Evolutionary conservation across 2,888 invertebrate species (phyloP).

Genomic region (Onthophagus sagittarius): DNA sequence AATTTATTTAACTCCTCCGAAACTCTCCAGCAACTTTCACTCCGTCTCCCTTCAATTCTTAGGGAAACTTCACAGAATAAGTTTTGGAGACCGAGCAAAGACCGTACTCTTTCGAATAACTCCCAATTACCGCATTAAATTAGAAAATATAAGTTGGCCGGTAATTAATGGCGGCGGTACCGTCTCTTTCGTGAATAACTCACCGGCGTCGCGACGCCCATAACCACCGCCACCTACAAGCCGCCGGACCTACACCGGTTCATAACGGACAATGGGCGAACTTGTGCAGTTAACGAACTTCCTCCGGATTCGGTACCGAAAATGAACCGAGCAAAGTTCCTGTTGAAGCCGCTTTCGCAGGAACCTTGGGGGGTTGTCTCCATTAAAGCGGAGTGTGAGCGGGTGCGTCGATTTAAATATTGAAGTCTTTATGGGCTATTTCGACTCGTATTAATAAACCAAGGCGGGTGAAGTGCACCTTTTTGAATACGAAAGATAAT

Average conservation of each 20-base stretch:
- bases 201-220: neutral
- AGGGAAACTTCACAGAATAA: neutral
- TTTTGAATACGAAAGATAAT: neutral
- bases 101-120: conserved; percentile 4
- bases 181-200: neutral
- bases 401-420: conserved; percentile 1
- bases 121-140: conserved; percentile 17
- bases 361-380: neutral
- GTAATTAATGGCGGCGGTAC: conserved; percentile 15
- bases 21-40: neutral
- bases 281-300: conserved; percentile 25
- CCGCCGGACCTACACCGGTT: conserved; percentile 3
- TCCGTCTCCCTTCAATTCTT: too few species aligned
- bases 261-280: conserved; percentile 22
- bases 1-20: neutral
- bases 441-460: neutral
- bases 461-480: neutral
- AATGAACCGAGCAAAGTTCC: conserved; percentile 11
- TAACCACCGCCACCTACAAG: neutral
- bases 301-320: conserved; percentile 15
- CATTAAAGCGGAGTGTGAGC: neutral
- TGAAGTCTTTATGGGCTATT: neutral
- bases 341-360: neutral
- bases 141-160: conserved; percentile 18
- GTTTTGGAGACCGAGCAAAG: conserved; percentile 1